Conservation (phyloP, 2,888 invertebrate genomes). For the Habroteleia sp. region DNA sequence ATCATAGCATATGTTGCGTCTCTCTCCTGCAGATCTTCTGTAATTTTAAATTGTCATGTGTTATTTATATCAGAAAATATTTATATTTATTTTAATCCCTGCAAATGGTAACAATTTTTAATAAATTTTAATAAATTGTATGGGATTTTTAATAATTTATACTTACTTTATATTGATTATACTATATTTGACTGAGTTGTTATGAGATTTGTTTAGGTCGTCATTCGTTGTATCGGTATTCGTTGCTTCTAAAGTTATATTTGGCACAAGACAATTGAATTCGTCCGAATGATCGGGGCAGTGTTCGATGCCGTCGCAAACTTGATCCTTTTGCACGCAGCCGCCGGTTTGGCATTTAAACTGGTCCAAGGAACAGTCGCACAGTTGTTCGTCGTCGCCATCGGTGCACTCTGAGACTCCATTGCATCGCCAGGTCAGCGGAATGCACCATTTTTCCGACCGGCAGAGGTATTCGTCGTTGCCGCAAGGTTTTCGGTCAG, state of each 20-base stretch:
- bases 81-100: neutral
- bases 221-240: constrained; percentile 59
- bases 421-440: constrained; percentile 84
- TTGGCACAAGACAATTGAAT: constrained; percentile 82
- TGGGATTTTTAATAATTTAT: neutral
- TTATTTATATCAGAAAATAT: too few relatives aligned
- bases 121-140: too few relatives aligned
- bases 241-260: constrained; percentile 65
- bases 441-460: constrained; percentile 84
- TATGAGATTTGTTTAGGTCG: constrained; percentile 57
- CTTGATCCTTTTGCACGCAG: constrained; percentile 82
- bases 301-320: constrained; percentile 84
- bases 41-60: too few relatives aligned
- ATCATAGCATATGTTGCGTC: constrained; percentile 82
- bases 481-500: constrained; percentile 79
- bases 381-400: constrained; percentile 84
- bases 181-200: constrained; percentile 59
- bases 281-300: constrained; percentile 86
- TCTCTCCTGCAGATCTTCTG: constrained; percentile 74
- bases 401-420: constrained; percentile 83
- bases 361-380: constrained; percentile 83
- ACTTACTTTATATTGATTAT: constrained; percentile 70
- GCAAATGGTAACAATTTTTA: too few relatives aligned
- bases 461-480: constrained; percentile 84
- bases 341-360: constrained; percentile 84